These are phyloP conservation scores for Brachionus paranguensis DNA, from an alignment of 1,140 invertebrate species.

Conservation along the genomic window DNA sequence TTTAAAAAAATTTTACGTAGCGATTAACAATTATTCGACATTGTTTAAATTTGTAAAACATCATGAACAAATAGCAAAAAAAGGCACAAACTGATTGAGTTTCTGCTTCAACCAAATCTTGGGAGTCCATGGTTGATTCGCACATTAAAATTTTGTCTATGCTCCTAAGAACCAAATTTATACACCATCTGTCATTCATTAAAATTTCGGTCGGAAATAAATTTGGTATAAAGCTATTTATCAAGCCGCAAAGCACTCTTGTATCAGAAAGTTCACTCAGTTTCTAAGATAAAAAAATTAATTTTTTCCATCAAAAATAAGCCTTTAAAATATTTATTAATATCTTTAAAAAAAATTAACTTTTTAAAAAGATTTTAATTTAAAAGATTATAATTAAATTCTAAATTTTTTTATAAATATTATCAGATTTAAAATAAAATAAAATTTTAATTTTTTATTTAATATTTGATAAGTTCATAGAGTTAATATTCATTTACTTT, in stretches of 20 bases:
- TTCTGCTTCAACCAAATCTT: constrained; percentile 51
- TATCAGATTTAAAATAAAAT: too few species aligned
- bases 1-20: constrained; percentile 45
- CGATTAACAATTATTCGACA: constrained; percentile 46
- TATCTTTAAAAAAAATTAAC: too few species aligned
- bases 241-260: constrained; percentile 50
- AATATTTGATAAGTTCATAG: too few species aligned
- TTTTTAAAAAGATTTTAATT: too few species aligned
- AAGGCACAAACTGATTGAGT: constrained; percentile 48
- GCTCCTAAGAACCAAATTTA: constrained; percentile 48
- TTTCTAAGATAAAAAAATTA: neutral
- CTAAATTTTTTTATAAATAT: too few species aligned
- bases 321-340: too few species aligned
- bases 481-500: too few species aligned
- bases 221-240: constrained; percentile 53
- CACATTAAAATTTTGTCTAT: constrained; percentile 52
- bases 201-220: constrained; percentile 53
- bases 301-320: too few species aligned
- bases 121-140: constrained; percentile 51
- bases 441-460: too few species aligned
- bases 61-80: constrained; percentile 52
- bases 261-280: constrained; percentile 50
- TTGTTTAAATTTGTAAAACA: constrained; percentile 52
- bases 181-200: constrained; percentile 54
- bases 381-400: too few species aligned